Evolutionary conservation across 2,888 invertebrate genomes (phyloP).

Genomic region (Torymus auratus): DNA sequence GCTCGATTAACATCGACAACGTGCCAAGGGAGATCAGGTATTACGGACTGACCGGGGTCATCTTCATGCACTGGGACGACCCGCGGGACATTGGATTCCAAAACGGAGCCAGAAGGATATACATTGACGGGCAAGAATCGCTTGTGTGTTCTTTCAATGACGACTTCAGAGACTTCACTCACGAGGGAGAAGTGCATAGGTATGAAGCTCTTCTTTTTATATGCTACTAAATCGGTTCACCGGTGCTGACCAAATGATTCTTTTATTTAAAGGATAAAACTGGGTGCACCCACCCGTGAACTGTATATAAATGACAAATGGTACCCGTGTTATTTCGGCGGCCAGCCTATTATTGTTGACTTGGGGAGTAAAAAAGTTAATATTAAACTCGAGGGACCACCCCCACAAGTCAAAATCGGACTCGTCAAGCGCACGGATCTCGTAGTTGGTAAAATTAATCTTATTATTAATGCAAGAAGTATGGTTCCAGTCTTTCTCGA

Average conservation of each 20-base stretch:
- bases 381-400: slow-evolving; percentile 91
- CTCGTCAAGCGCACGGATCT: slow-evolving; percentile 86
- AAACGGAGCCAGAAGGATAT: slow-evolving; percentile 85
- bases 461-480: slow-evolving; percentile 88
- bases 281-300: slow-evolving; percentile 95
- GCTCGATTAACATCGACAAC: slow-evolving; percentile 89
- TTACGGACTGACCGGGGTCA: slow-evolving; percentile 90
- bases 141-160: slow-evolving; percentile 82
- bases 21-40: slow-evolving; percentile 89
- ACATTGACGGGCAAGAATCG: slow-evolving; percentile 87
- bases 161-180: slow-evolving; percentile 84
- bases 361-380: slow-evolving; percentile 87
- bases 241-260: neutral
- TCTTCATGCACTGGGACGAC: slow-evolving; percentile 91
- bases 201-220: slow-evolving; percentile 58
- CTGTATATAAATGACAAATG: slow-evolving; percentile 92
- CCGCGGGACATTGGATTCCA: slow-evolving; percentile 91
- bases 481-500: slow-evolving; percentile 90
- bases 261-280: slow-evolving; percentile 82
- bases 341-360: slow-evolving; percentile 88
- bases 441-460: slow-evolving; percentile 89
- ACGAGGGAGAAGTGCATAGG: slow-evolving; percentile 84
- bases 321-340: slow-evolving; percentile 95
- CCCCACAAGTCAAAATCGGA: slow-evolving; percentile 96
- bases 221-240: too few relatives aligned